These are phyloP conservation scores for Uria aalge DNA, from an alignment of 2,113 vertebrate genomes.

Conservation along the genomic window DNA sequence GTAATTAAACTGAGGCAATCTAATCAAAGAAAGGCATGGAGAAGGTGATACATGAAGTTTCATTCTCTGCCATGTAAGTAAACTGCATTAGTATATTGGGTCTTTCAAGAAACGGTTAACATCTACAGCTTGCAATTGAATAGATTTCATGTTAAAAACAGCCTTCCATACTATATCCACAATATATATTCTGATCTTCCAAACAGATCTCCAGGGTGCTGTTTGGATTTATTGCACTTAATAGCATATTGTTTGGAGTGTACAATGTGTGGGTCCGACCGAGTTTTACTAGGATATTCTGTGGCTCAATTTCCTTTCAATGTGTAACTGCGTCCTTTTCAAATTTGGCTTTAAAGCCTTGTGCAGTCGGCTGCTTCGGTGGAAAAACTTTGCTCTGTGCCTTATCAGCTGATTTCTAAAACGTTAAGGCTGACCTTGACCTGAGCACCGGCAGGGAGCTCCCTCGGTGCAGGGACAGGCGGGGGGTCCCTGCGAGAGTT, in stretches of 20 bases:
- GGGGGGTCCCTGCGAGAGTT: not conserved
- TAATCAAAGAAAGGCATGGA: slow-evolving; percentile 59
- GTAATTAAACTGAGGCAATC: slow-evolving; percentile 67
- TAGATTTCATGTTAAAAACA: slow-evolving; percentile 35
- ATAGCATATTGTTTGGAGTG: slow-evolving; percentile 27
- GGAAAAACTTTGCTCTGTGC: not conserved
- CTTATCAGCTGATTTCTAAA: not conserved
- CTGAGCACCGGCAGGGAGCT: not conserved
- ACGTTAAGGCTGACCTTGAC: not conserved
- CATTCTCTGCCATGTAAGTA: slow-evolving; percentile 31
- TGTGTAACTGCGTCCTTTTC: not conserved
- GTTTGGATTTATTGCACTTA: slow-evolving; percentile 45
- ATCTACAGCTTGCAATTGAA: not conserved
- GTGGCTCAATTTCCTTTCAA: slow-evolving; percentile 57
- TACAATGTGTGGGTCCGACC: not conserved
- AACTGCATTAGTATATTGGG: slow-evolving; percentile 46
- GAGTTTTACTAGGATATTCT: slow-evolving; percentile 35
- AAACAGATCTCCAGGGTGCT: slow-evolving; percentile 28
- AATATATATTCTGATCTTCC: slow-evolving; percentile 36
- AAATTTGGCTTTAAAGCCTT: slow-evolving; percentile 4
- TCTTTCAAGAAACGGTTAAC: slow-evolving; percentile 35
- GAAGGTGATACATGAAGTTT: slow-evolving; percentile 56
- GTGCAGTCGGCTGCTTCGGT: not conserved
- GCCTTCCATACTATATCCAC: not conserved
- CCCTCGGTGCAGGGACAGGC: accelerated